Evolutionary conservation across 1,140 invertebrate genomes (phyloP), one percentile per base, ranked within the genome.

Genomic region (Nixonia krombeini): DNA sequence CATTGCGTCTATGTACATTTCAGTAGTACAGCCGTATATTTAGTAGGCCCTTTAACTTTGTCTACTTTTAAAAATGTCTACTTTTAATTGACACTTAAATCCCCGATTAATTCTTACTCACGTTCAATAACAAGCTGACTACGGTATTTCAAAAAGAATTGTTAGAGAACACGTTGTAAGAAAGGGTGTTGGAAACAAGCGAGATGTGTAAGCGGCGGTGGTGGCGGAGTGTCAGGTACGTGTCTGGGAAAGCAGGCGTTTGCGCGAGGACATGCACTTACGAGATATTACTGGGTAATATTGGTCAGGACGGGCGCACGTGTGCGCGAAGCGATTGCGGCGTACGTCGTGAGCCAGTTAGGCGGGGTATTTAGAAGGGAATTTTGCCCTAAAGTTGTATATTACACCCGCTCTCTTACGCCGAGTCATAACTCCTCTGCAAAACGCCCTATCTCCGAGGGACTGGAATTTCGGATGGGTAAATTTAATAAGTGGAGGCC

Each of bases 401-500:
- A 75, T 83, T 82, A 80, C 73, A 77, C 59, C 72, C 33, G 41
- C 51, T 41, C 44, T 41, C 41, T 31, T 58, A 44, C 35, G 35
- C 21, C 42, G 44, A 10, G 53, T 41, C 61, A 50, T 61, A 68
- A 61, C 67, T 65, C 55, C 65, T 55, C 58, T 29, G 37, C 55
- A 45, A 68, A 76, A 80, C 78, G 72, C 70, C 78, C 61, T 70
- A 62, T 76, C 65, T 69, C 69, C 59, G 64, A 52, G 64, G 63
- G 71, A 65, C 67, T 70, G 71, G 73, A 82, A 81, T 80, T 81
- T 78, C 73, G 76, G 74, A 74, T 72, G 58, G 66, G 73, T 79
- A 80, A 82, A 82, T 83, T 83, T 83, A 83, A 83, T 83, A 83
- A 83, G 76, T 78, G 74, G 72, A 74, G 66, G 68, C 75, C 66